phyloP scores from a whole-genome alignment of 1,140 invertebrate genomes.

The Drosophila albomicans region DNA sequence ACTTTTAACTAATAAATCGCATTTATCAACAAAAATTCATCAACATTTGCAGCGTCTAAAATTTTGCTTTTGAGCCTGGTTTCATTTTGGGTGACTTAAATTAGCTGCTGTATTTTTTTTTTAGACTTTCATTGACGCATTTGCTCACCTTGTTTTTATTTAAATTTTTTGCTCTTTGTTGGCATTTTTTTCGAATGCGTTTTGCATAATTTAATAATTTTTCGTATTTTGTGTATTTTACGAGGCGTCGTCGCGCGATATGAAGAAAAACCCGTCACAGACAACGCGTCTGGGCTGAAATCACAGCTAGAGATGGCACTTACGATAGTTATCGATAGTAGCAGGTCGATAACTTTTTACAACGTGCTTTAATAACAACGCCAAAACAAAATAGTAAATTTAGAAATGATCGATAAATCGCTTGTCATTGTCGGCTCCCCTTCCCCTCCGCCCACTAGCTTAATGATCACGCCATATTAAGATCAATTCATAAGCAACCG shows the following conservation, averaged over 20 bases:
- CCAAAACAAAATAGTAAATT: background rate
- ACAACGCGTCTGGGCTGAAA: slow-evolving; percentile 37
- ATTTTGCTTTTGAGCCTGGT: slow-evolving; percentile 25
- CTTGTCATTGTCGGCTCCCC: background rate
- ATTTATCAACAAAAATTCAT: slow-evolving; percentile 6
- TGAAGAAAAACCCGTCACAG: slow-evolving; percentile 37
- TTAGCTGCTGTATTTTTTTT: slow-evolving; percentile 44
- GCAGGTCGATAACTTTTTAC: background rate
- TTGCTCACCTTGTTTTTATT: slow-evolving; percentile 80
- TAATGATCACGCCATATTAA: slow-evolving; percentile 47
- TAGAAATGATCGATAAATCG: background rate
- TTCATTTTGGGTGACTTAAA: slow-evolving; percentile 50
- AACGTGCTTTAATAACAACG: background rate
- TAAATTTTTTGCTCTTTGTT: slow-evolving; percentile 59
- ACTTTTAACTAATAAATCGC: slow-evolving; percentile 11
- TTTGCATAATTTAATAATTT: slow-evolving; percentile 74
- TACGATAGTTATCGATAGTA: background rate
- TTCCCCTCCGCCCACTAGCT: background rate
- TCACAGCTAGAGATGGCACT: background rate
- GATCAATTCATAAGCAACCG: background rate
- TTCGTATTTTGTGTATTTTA: slow-evolving; percentile 33
- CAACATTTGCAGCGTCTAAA: background rate
- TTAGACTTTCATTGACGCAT: slow-evolving; percentile 77
- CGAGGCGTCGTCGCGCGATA: slow-evolving; percentile 1
- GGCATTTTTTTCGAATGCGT: slow-evolving; percentile 32